A percentile compares a stretch with the other conserved stretches of the same genome.
These are phyloP conservation scores for Pyralis farinalis DNA, from an alignment of 2,888 invertebrate genomes.

Conservation along the genomic window DNA sequence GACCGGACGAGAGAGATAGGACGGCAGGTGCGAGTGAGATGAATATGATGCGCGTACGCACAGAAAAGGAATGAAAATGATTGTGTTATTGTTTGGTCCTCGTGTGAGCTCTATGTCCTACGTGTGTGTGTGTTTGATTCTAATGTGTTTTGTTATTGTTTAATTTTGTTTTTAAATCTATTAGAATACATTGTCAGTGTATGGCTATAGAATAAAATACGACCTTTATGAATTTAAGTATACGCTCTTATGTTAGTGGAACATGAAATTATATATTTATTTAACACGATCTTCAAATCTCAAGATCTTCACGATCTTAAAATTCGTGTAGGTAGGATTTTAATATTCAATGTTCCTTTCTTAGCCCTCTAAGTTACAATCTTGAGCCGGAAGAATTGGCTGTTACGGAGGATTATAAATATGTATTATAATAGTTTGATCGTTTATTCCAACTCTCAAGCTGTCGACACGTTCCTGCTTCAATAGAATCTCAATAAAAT, in stretches of 20 bases:
- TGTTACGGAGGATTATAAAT: slow-evolving; percentile 46
- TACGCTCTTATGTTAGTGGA: too few relatives aligned
- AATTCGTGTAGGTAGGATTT: too few relatives aligned
- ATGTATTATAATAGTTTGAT: slow-evolving; percentile 35
- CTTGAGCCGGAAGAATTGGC: slow-evolving; percentile 8
- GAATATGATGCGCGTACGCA: slow-evolving; percentile 74
- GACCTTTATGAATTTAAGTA: too few relatives aligned
- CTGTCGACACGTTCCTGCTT: slow-evolving; percentile 52
- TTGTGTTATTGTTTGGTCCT: slow-evolving; percentile 70
- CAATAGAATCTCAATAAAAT: slow-evolving; percentile 17
- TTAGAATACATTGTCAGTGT: too few relatives aligned
- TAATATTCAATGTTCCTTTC: background rate
- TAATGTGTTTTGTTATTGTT: slow-evolving; percentile 54
- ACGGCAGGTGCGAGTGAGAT: slow-evolving; percentile 50
- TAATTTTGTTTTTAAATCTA: too few relatives aligned
- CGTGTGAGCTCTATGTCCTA: slow-evolving; percentile 37
- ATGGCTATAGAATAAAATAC: too few relatives aligned
- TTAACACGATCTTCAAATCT: too few relatives aligned
- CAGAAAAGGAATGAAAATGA: slow-evolving; percentile 76
- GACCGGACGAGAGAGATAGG: slow-evolving; percentile 62
- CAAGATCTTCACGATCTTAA: too few relatives aligned
- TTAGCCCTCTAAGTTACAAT: background rate
- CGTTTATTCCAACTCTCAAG: slow-evolving; percentile 59
- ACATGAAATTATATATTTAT: too few relatives aligned
- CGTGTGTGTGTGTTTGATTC: slow-evolving; percentile 40